Evolutionary conservation across 2,888 invertebrate species (phyloP).

Genomic region (Drosophila ustulata): DNA sequence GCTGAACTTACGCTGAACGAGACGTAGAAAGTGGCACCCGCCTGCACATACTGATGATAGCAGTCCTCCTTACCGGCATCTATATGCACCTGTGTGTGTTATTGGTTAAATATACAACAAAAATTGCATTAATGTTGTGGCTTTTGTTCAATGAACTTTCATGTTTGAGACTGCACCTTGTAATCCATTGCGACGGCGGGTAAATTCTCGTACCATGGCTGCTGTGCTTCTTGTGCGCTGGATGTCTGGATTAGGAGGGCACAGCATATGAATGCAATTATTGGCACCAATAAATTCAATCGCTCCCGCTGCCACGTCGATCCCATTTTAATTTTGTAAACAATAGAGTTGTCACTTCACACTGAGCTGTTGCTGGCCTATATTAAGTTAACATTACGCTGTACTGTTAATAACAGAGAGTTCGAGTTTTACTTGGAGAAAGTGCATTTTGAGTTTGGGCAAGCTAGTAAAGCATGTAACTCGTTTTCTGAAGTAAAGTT

Average conservation of each 20-base stretch:
- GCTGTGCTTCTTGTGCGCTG: conserved; percentile 85
- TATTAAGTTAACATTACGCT: conserved; percentile 6
- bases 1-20: conserved; percentile 92
- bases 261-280: conserved; percentile 52
- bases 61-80: conserved; percentile 98
- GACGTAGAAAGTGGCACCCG: conserved; percentile 96
- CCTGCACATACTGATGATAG: conserved; percentile 96
- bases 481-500: background rate
- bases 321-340: conserved; percentile 69
- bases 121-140: conserved; percentile 1
- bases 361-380: conserved; percentile 12
- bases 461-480: background rate
- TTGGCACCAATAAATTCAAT: conserved; percentile 53
- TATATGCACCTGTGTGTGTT: conserved; percentile 88
- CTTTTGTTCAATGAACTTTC: conserved; percentile 10
- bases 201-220: conserved; percentile 93
- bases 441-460: background rate
- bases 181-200: conserved; percentile 98
- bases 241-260: conserved; percentile 48
- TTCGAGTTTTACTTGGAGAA: conserved; percentile 7
- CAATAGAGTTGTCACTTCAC: conserved; percentile 43
- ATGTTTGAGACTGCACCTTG: conserved; percentile 86
- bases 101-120: background rate
- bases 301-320: conserved; percentile 83
- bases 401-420: conserved; percentile 13